These are phyloP conservation scores for Phrynocephalus guinanensis DNA, from an alignment of 2,797 vertebrate species.

Conservation along the genomic window DNA sequence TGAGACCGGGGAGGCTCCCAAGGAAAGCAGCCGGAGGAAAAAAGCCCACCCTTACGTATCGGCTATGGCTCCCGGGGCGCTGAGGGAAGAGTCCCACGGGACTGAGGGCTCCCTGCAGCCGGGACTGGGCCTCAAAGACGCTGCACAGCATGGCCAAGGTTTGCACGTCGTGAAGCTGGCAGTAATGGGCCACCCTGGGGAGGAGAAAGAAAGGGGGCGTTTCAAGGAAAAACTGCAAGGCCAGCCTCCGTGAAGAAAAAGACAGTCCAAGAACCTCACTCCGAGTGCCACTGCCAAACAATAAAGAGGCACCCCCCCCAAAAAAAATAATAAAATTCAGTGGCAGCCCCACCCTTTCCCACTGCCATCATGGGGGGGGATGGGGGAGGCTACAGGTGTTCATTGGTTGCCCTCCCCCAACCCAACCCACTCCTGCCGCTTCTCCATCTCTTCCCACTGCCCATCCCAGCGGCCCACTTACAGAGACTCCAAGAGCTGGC, in stretches of 20 bases:
- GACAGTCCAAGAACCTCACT: too few species aligned
- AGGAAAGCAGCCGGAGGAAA: background rate
- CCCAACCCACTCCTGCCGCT: constrained; percentile 62
- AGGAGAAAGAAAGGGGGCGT: background rate
- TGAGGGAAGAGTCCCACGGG: constrained; percentile 80
- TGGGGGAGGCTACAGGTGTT: too few species aligned
- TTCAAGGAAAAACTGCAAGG: background rate
- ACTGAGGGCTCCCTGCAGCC: constrained; percentile 81
- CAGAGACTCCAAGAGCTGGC: constrained; percentile 94
- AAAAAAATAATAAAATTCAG: too few species aligned
- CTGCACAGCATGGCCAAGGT: constrained; percentile 97
- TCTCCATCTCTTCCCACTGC: constrained; percentile 34
- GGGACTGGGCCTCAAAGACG: constrained; percentile 88
- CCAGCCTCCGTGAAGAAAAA: too few species aligned
- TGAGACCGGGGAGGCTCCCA: fast-evolving
- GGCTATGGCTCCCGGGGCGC: constrained; percentile 83
- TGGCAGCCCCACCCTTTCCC: too few species aligned
- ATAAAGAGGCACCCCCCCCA: too few species aligned
- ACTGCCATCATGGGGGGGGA: too few species aligned
- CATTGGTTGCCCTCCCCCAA: background rate
- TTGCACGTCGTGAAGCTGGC: constrained; percentile 94
- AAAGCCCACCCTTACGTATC: constrained; percentile 81
- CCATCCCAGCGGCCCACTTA: constrained; percentile 81
- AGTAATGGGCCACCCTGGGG: constrained; percentile 93
- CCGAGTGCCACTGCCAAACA: too few species aligned